Evolutionary conservation across 1,140 invertebrate genomes (phyloP), one percentile per base, ranked within the genome.

Genomic region (Heliothis subflexa): DNA sequence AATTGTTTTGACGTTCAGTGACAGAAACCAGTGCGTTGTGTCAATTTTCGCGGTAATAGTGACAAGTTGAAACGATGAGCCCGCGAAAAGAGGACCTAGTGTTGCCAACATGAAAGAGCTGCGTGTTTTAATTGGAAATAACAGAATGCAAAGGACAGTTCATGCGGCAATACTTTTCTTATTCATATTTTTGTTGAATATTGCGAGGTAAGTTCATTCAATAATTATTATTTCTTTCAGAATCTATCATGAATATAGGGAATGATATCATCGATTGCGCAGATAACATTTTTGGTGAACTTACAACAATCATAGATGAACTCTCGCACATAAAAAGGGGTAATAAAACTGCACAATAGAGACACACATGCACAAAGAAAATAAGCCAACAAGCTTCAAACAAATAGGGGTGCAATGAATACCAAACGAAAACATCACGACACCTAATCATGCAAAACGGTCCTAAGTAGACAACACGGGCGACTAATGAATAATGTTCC

Each of bases 101-200:
- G 91, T 85, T 93, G 84, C 93, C 93, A 89, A 94, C 93, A 94
- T 93, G 91, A 94, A 88, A 85, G 85, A 85, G 57, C 79, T 80
- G 70, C 72, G 80, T 80, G 68, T 74, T 70, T 71, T 77, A 62
- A 84, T 78, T 80, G 88, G 87, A 84, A 85, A 85, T 81, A 78
- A 84, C 91, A 94, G 90, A 86, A 94, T 94, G 92, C 81, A 71
- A 77, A 82, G 84, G 83, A 89, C 76, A 86, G 86, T 87, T 74
- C 83, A 90, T 61, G 72, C 81, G 52, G 79, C 81, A 33, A 89
- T 90, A 89, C 84, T 91, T 83, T 86, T 91, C 75, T 82, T 90
- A 81, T 84, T 93, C 80, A 80, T 90, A 73, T 75, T 89, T 84
- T 88, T 92, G 70, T 88, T 91, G 70, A 87, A 89, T 82, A 91